Base-by-base conservation (phyloP, 2,888 invertebrate genomes). In the Capitulum mitella region DNA sequence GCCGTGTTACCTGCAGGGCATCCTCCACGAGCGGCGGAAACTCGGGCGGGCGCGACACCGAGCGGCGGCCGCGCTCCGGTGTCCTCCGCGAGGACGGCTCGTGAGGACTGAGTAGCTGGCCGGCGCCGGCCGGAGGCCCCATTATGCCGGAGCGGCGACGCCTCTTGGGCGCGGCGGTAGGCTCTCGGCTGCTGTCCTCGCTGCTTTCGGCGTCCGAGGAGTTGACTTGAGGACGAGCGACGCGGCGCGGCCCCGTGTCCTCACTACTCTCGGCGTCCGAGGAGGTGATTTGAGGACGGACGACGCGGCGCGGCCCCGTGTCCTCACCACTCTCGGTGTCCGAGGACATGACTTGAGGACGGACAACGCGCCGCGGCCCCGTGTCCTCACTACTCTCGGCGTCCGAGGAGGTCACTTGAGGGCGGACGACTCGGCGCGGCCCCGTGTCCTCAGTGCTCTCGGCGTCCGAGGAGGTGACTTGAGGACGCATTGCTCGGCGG, bases 11-110 rank as follows among this genome's bases (percentile, higher is more conserved):
- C 70, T 70, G 70, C 37, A 40, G 40, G n/a, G n/a, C n/a, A 26
- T 40, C 70, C 40, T 70, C 70, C 22, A 70, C 46, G 6, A 76
- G 76, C 14, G 76, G 46, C 46, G 76, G 46, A 29, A 76, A 76
- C 3, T 76, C 76, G 76, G 76, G 76, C 29, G 76, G 76, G 14
- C n/a, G 26, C 26, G 76, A 76, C 29, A 76, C 76, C 32, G 76
- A 76, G 46, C 76, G 76, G 5, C 46, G 43, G 32, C 29, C 46
- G 5, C 76, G 76, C 46, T 76, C 32, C 14, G 43, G 34, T 5
- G 70, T 29, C 2, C 70, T 2, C 19, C 22, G 29, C 76, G n/a
- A 6, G 54, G n/a, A 16, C 54, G 48, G 74, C 40, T 48, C 46
- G 46, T 70, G 37, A 26, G 40, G 29, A 16, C 37, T 16, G 37